phyloP scores from a whole-genome alignment of 2,888 invertebrate species.

The Ophion ventricosus region DNA sequence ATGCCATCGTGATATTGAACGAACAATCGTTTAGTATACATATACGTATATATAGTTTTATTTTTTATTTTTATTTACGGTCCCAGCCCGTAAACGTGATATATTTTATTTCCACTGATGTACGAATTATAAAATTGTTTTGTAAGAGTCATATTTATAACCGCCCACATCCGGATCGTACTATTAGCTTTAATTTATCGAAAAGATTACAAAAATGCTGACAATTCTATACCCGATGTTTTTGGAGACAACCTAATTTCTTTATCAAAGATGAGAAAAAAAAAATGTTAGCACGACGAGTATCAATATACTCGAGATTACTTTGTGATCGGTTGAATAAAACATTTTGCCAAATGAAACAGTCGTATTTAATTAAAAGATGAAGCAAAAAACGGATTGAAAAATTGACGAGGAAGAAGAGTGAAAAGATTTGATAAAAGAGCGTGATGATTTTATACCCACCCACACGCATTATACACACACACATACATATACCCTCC shows the following conservation, averaged over 20 bases:
- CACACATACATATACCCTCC: too few species aligned
- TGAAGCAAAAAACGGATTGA: too few species aligned
- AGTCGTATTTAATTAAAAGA: neutral
- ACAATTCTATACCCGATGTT: neutral
- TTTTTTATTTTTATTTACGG: conserved; percentile 60
- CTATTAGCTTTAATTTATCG: conserved; percentile 26
- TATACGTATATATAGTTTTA: conserved; percentile 35
- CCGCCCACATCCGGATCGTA: conserved; percentile 11
- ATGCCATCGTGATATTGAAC: conserved; percentile 43
- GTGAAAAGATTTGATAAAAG: too few species aligned
- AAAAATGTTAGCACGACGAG: conserved; percentile 47
- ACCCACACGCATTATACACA: too few species aligned
- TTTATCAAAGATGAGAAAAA: conserved; percentile 12
- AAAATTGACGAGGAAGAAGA: too few species aligned
- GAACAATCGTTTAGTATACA: conserved; percentile 19
- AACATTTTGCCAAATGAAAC: neutral
- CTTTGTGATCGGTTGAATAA: neutral
- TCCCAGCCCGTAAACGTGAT: conserved; percentile 57
- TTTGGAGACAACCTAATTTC: neutral
- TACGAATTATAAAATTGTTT: conserved; percentile 34
- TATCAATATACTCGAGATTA: neutral
- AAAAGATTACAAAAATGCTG: conserved; percentile 9
- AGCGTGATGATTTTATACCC: too few species aligned
- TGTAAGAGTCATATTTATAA: conserved; percentile 28
- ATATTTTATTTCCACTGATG: conserved; percentile 52